A percentile compares a stretch with the other conserved stretches of the same genome.
Evolutionary conservation across 2,113 vertebrate species (phyloP).

Genomic region (Hippocampus comes): DNA sequence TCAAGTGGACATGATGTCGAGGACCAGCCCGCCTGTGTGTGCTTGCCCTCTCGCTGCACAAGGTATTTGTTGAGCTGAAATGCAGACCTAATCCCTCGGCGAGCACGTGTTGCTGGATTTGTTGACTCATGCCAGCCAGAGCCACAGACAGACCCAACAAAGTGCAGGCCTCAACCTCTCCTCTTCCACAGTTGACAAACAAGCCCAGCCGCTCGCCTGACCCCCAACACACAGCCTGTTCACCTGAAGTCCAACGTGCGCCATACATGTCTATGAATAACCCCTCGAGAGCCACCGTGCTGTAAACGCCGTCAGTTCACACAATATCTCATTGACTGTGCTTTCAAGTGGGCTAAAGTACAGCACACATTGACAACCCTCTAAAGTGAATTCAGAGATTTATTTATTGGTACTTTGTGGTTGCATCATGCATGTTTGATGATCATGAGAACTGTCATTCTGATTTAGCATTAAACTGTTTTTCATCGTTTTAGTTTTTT

Average conservation of each 20-base stretch:
- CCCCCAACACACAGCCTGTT: constrained; percentile 54
- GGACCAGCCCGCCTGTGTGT: not conserved
- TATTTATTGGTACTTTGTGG: no score
- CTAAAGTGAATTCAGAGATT: no score
- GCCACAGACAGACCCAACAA: constrained; percentile 43
- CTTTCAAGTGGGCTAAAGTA: not conserved
- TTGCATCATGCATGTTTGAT: no score
- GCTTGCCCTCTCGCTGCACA: constrained; percentile 32
- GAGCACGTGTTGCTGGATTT: constrained; percentile 67
- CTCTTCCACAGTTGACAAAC: constrained; percentile 44
- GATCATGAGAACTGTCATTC: no score
- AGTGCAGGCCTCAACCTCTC: constrained; percentile 45
- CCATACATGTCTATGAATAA: constrained; percentile 32
- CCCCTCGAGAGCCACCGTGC: not conserved
- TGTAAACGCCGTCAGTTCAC: constrained; percentile 39
- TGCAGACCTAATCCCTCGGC: constrained; percentile 59
- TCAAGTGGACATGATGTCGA: not conserved
- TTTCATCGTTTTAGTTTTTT: no score
- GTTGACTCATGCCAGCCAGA: constrained; percentile 59
- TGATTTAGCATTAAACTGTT: no score
- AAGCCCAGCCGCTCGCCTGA: constrained; percentile 21
- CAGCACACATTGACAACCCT: no score
- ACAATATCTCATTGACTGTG: not conserved
- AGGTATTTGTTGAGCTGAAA: constrained; percentile 48
- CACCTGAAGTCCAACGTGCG: constrained; percentile 62